Percentiles rank a stretch among this genome's conserved stretches.
Evolutionary conservation across 2,888 invertebrate genomes (phyloP).

Genomic region (Hyposoter dolosus): DNA sequence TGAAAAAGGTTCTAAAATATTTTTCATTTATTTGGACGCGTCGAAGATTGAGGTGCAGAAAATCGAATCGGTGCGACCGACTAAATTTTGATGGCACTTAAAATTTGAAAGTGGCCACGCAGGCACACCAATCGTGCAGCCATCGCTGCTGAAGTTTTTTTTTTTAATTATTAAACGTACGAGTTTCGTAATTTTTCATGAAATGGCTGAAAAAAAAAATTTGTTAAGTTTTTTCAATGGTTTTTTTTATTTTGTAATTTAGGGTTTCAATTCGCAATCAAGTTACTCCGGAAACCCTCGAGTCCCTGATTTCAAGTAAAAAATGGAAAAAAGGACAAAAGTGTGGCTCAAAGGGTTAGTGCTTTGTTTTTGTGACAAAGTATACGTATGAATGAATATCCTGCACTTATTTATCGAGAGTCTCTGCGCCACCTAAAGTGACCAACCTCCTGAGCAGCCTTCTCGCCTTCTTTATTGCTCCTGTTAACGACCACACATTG

Average conservation of each 20-base stretch:
- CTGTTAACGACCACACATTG: conserved; percentile 80
- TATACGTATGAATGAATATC: conserved; percentile 72
- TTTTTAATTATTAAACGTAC: too few relatives aligned
- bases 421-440: conserved; percentile 42
- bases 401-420: conserved; percentile 38
- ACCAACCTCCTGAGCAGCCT: conserved; percentile 26
- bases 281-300: background rate
- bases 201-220: too few relatives aligned
- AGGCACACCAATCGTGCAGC: too few relatives aligned
- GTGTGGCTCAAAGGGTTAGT: background rate
- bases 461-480: conserved; percentile 74
- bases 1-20: too few relatives aligned
- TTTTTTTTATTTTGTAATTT: background rate
- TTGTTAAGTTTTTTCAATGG: too few relatives aligned
- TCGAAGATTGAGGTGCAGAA: too few relatives aligned
- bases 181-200: too few relatives aligned
- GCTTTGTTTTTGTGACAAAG: background rate
- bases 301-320: background rate
- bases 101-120: too few relatives aligned
- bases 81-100: too few relatives aligned
- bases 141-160: too few relatives aligned
- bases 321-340: background rate
- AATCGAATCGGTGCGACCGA: too few relatives aligned
- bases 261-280: background rate
- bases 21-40: too few relatives aligned